Evolutionary conservation across 1,140 invertebrate genomes (phyloP).

Genomic region (Cyphomyrmex costatus): DNA sequence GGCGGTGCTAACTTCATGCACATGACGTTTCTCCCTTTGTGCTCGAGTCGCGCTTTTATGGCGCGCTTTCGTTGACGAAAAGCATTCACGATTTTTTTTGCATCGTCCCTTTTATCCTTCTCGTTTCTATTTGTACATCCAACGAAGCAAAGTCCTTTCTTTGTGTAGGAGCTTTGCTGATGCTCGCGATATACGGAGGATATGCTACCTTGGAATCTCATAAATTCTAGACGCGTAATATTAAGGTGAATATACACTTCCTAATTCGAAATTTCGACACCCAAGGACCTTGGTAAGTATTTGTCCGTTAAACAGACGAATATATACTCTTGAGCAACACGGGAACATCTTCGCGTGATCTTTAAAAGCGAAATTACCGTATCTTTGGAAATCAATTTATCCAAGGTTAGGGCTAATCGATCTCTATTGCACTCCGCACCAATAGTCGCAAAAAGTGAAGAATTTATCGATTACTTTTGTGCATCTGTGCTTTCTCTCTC

Average conservation of each 20-base stretch:
- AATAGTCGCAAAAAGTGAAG: not conserved
- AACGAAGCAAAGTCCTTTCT: not conserved
- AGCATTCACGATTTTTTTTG: not conserved
- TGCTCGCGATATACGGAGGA: constrained; percentile 7
- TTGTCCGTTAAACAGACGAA: constrained; percentile 43
- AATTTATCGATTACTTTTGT: constrained; percentile 48
- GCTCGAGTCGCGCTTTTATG: constrained; percentile 27
- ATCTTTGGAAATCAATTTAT: constrained; percentile 29
- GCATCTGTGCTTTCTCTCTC: constrained; percentile 8
- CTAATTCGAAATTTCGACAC: constrained; percentile 26
- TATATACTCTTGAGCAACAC: constrained; percentile 35
- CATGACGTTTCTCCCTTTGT: constrained; percentile 17
- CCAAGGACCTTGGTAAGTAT: not conserved
- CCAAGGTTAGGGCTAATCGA: constrained; percentile 38
- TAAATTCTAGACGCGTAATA: not conserved
- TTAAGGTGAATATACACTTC: constrained; percentile 18
- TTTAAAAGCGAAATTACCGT: not conserved
- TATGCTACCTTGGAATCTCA: not conserved
- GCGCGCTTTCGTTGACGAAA: constrained; percentile 8
- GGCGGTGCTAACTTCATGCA: too few relatives aligned
- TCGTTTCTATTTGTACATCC: constrained; percentile 1
- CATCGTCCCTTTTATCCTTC: not conserved
- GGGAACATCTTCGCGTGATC: constrained; percentile 17
- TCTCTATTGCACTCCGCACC: constrained; percentile 12
- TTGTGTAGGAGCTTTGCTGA: constrained; percentile 6